Conservation (phyloP, 2,113 vertebrate genomes). For the Lophochroa leadbeateri region DNA sequence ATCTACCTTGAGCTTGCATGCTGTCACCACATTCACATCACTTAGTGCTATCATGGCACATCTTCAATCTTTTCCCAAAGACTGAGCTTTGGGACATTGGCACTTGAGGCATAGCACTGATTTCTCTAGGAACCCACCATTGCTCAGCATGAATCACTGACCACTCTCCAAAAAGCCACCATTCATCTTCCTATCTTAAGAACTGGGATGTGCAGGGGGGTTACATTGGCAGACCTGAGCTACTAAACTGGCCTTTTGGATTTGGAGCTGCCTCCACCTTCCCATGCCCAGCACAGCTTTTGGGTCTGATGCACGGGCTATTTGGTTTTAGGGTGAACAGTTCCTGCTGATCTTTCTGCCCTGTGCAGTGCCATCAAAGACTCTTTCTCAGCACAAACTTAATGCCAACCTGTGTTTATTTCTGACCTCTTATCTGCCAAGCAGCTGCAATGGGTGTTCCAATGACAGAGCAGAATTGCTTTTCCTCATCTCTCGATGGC, state of each 20-base stretch:
- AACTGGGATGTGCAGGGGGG: neutral
- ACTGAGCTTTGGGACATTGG: accelerated
- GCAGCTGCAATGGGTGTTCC: neutral
- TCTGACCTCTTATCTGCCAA: neutral
- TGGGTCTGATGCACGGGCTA: neutral
- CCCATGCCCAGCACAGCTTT: neutral
- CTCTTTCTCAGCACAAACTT: neutral
- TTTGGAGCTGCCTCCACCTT: neutral
- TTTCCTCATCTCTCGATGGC: accelerated
- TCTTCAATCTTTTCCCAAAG: neutral
- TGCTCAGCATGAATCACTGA: accelerated
- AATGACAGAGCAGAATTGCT: neutral
- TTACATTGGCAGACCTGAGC: neutral
- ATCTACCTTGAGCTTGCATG: too few species aligned
- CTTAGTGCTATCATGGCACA: neutral
- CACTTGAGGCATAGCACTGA: neutral
- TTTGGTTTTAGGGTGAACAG: neutral
- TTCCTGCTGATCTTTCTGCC: neutral
- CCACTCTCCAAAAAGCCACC: neutral
- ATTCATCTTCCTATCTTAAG: neutral
- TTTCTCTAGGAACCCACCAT: neutral
- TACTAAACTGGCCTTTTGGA: neutral
- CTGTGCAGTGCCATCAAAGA: neutral
- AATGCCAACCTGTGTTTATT: accelerated
- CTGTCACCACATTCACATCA: neutral